Base-by-base conservation (phyloP, 1,140 invertebrate genomes). In the Micrasema minimum region DNA sequence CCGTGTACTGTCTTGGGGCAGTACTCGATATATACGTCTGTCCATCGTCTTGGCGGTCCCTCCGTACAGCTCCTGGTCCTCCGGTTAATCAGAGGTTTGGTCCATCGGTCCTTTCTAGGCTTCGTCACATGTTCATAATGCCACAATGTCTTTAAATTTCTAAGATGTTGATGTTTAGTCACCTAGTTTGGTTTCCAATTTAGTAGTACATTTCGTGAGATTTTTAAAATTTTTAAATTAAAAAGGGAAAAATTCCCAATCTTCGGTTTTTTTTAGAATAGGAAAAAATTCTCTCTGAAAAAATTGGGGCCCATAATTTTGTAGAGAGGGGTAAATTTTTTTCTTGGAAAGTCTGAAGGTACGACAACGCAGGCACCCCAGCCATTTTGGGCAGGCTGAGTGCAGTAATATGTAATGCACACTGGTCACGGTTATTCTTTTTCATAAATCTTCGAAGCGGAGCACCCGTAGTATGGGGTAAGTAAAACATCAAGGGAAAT, bases 301-400 rank as follows among this genome's bases (percentile, higher is more conserved):
- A n/a, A 88, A 72, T 84, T 85, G 16, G 90, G 90, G 1, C 92
- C 93, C 85, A 99, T 96, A n/a, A 99, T 80, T 83, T 99, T 37
- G 99, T 78, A 61, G 95, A 92, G 2, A 99, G 80, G 0, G 98
- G 98, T 41, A 99, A 79, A 1, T 90, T 90, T 61, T n/a, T n/a
- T 88, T 85, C n/a, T 80, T 80, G 11, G 94, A 96, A 23, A 97
- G 80, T 23, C 87, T 86, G 51, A 96, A 0, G 98, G 98, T 67
- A 99, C 46, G 90, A 94, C 2, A 99, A 80, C 2, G 98, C 97
- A 38, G 97, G 97, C 59, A 98, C 85, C 4, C 96, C 97, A 26
- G 96, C 95, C 92, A 99, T 92, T 79, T 99, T 99, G 0, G n/a
- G 93, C 93, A 4, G 97, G 91, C 78, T 98, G 95, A 0, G 97